phyloP scores from a whole-genome alignment of 2,113 vertebrate genomes.

The Lonchura striata region DNA sequence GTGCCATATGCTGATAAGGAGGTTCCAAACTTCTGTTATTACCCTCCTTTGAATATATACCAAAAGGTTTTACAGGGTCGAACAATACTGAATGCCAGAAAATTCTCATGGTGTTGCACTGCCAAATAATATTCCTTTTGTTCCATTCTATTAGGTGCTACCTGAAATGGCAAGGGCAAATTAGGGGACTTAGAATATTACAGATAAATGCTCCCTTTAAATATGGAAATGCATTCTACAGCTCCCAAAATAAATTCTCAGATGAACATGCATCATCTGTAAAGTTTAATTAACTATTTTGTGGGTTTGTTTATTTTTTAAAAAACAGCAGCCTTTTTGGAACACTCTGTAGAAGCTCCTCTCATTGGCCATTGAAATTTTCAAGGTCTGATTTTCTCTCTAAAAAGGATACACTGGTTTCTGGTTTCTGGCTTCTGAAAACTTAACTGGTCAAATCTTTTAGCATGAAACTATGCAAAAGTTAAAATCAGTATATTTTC shows the following conservation, averaged over 20 bases:
- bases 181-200: neutral
- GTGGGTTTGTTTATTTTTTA: neutral
- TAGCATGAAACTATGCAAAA: neutral
- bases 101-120: neutral
- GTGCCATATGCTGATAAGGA: neutral
- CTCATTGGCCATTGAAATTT: neutral
- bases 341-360: neutral
- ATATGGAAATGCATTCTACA: constrained; percentile 54
- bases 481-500: neutral
- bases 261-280: neutral
- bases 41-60: neutral
- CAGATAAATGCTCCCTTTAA: constrained; percentile 28
- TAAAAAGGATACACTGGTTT: neutral
- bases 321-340: neutral
- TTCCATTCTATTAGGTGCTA: neutral
- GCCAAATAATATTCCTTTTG: neutral
- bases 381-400: neutral
- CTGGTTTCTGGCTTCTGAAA: neutral
- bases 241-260: constrained; percentile 40
- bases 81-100: neutral
- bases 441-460: neutral
- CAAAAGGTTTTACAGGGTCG: neutral
- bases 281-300: constrained; percentile 21
- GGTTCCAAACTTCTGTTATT: neutral
- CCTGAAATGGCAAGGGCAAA: constrained; percentile 6